Base-by-base conservation (phyloP, 2,888 invertebrate genomes). In the Girardia tigrina region DNA sequence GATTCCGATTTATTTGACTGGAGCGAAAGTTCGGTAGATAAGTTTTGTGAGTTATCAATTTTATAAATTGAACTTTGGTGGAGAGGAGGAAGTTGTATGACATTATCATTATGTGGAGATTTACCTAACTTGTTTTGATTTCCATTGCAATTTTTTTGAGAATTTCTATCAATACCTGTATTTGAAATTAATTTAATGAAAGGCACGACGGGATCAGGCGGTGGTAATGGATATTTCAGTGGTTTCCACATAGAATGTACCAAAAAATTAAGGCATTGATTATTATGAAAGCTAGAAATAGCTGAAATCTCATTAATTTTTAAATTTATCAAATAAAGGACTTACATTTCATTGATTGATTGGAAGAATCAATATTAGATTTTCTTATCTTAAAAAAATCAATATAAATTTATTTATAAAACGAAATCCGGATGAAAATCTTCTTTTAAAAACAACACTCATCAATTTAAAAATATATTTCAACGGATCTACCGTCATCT, bases 151-250 rank as follows among this genome's bases (percentile, higher is more conserved):
- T 56, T 56, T n/a, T 4, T 56, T 56, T 56, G 56, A 20, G 56
- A 20, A 56, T 56, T 56, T 56, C 56, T 56, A 23, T n/a, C 23
- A 56, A 56, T 56, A 56, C 56, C 56, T 4, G 56, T 56, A 56
- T 23, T 56, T 56, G 56, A 56, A 8, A 56, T 56, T 56, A 16
- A 56, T 56, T 56, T 56, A 56, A 56, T 56, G 56, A 56, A 56
- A 56, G 56, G 56, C 56, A 56, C 56, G n/a, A 56, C 2, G 4
- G 56, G 56, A 23, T 56, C 56, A 56, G 56, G 56, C 23, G 56
- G 20, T 12, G 56, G 4, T 56, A 56, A n/a, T 12, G 56, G 56
- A 56, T 56, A 56, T 56, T 56, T 56, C n/a, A 56, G 23, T n/a
- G 56, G 56, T 20, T 56, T 56, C 56, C 56, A 56, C 56, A 56